Conservation (phyloP, 2,797 vertebrate genomes). For the Margarornis squamiger region DNA sequence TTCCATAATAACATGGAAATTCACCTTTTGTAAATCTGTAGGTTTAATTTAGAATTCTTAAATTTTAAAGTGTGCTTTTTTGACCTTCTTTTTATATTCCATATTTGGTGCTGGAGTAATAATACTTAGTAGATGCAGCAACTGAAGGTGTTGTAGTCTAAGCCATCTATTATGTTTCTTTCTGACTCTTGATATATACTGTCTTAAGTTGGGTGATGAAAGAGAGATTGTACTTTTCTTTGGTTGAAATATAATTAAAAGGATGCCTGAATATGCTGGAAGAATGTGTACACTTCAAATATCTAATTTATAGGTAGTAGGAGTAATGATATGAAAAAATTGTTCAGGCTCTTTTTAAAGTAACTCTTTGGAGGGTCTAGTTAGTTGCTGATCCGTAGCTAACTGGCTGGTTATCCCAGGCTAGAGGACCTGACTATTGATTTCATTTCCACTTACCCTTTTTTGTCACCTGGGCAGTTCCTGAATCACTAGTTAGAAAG, state of each 20-base stretch:
- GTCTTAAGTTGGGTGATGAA: background rate
- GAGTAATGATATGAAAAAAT: background rate
- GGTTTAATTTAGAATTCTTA: constrained; percentile 24
- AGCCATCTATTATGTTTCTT: background rate
- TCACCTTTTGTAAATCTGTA: constrained; percentile 3
- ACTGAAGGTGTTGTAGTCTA: background rate
- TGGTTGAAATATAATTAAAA: background rate
- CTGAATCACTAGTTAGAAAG: background rate
- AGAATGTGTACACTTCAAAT: background rate
- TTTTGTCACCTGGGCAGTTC: background rate
- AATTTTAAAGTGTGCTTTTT: constrained; percentile 45
- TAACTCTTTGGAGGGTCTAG: background rate
- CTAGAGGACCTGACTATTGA: background rate
- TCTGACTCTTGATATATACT: background rate
- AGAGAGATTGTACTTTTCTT: background rate
- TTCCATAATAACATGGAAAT: constrained; percentile 53
- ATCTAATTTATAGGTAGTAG: background rate
- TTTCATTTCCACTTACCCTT: background rate
- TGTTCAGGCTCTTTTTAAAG: background rate
- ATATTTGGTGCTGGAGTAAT: background rate
- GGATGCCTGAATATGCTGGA: background rate
- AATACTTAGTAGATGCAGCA: background rate
- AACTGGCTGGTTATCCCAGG: background rate
- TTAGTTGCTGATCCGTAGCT: background rate
- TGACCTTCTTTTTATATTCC: background rate